A percentile compares a stretch with the other conserved stretches of the same genome.
phyloP scores from a whole-genome alignment of 2,888 invertebrate genomes.

The Macaria liturata region DNA sequence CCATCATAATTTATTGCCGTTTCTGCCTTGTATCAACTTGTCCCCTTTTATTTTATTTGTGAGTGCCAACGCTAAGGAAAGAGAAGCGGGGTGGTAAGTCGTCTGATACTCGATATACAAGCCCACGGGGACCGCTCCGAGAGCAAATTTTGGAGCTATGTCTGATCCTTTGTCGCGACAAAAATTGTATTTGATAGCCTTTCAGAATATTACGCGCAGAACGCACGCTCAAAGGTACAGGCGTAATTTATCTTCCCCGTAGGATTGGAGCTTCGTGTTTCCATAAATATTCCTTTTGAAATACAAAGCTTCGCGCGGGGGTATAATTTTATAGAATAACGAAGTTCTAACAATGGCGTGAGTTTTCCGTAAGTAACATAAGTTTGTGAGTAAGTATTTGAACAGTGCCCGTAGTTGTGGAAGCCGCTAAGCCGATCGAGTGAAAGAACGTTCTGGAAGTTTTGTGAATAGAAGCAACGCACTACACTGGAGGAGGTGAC shows the following conservation, averaged over 20 bases:
- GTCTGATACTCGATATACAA: slow-evolving; percentile 57
- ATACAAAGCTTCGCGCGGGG: slow-evolving; percentile 18
- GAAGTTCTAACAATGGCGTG: slow-evolving; percentile 60
- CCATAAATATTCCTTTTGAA: slow-evolving; percentile 23
- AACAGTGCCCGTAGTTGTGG: slow-evolving; percentile 68
- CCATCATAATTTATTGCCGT: slow-evolving; percentile 25
- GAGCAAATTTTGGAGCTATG: slow-evolving; percentile 54
- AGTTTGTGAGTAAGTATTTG: slow-evolving; percentile 61
- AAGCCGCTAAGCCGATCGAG: slow-evolving; percentile 76
- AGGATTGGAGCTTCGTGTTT: slow-evolving; percentile 29
- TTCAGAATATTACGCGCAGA: slow-evolving; percentile 46
- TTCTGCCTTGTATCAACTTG: slow-evolving; percentile 26
- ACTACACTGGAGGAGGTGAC: slow-evolving; percentile 64
- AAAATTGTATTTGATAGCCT: slow-evolving; percentile 55
- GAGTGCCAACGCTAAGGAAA: slow-evolving; percentile 40
- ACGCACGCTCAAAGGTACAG: slow-evolving; percentile 35
- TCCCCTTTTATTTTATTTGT: slow-evolving; percentile 39
- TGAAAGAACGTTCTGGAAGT: slow-evolving; percentile 66
- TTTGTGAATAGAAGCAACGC: slow-evolving; percentile 66
- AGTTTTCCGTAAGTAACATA: slow-evolving; percentile 45
- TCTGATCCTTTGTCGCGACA: slow-evolving; percentile 55
- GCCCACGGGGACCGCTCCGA: slow-evolving; percentile 51
- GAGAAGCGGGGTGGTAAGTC: slow-evolving; percentile 53
- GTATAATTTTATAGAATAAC: slow-evolving; percentile 48
- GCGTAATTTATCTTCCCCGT: slow-evolving; percentile 32